These are phyloP conservation scores for Hydrotaea diabolus DNA, from an alignment of 2,888 invertebrate genomes.

Conservation along the genomic window DNA sequence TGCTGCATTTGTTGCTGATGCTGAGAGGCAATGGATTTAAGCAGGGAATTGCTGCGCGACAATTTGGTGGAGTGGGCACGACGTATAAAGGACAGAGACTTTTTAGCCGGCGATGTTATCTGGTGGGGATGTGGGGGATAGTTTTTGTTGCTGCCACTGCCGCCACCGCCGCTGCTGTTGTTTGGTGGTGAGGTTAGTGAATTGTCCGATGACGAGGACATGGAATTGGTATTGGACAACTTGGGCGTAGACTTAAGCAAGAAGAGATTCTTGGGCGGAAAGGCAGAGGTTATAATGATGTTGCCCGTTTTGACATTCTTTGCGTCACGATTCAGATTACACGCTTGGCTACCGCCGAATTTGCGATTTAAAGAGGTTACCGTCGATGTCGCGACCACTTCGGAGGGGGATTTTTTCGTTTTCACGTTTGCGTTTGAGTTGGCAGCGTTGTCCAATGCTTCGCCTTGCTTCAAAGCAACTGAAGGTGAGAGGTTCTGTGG, in stretches of 20 bases:
- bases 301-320: constrained; percentile 57
- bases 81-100: constrained; percentile 85
- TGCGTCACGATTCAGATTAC: constrained; percentile 67
- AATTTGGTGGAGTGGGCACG: constrained; percentile 88
- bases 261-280: constrained; percentile 81
- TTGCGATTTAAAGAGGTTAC: constrained; percentile 56
- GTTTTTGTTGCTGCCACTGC: constrained; percentile 44
- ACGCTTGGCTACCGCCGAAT: constrained; percentile 74
- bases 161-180: constrained; percentile 20
- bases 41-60: constrained; percentile 85
- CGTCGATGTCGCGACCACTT: constrained; percentile 15
- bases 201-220: constrained; percentile 63
- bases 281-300: constrained; percentile 76
- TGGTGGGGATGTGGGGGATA: constrained; percentile 77
- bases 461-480: constrained; percentile 75
- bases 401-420: constrained; percentile 56
- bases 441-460: constrained; percentile 71
- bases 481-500: constrained; percentile 83
- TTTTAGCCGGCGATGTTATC: constrained; percentile 81
- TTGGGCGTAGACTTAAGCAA: constrained; percentile 79
- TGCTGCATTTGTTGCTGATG: constrained; percentile 70
- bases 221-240: constrained; percentile 68
- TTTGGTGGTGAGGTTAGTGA: constrained; percentile 68
- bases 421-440: constrained; percentile 36
- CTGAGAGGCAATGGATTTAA: constrained; percentile 83